A percentile compares a stretch with the other conserved stretches of the same genome.
phyloP scores from a whole-genome alignment of 2,888 invertebrate species.

The Apamea epomidion region DNA sequence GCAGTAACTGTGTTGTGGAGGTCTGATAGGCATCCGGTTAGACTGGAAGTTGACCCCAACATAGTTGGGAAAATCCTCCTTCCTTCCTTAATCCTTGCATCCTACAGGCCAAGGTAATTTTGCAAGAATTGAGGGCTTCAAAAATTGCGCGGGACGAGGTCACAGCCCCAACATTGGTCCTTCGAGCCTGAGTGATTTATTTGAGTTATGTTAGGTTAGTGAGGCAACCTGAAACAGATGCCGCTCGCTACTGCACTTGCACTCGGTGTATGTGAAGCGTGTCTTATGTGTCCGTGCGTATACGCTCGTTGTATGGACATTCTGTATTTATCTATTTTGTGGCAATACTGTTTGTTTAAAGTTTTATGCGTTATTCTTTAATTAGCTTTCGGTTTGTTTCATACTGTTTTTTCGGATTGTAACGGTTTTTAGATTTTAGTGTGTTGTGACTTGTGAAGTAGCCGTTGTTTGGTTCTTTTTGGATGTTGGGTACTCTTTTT shows the following conservation, averaged over 20 bases:
- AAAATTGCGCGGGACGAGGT: too few relatives aligned
- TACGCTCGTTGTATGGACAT: background rate
- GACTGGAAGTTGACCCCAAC: background rate
- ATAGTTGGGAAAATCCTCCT: background rate
- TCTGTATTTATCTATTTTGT: slow-evolving; percentile 7
- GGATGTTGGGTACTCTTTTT: background rate
- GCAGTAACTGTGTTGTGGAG: background rate
- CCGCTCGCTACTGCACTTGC: background rate
- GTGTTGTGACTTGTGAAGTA: slow-evolving; percentile 5
- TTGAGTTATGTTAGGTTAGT: too few relatives aligned
- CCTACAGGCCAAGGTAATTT: too few relatives aligned
- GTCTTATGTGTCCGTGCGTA: background rate
- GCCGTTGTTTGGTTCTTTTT: background rate
- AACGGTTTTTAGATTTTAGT: slow-evolving; percentile 38
- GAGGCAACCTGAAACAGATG: background rate
- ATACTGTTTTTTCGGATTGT: slow-evolving; percentile 45
- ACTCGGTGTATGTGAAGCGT: background rate
- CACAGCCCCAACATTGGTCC: too few relatives aligned
- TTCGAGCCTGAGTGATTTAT: too few relatives aligned
- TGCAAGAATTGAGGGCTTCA: too few relatives aligned
- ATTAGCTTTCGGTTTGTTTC: slow-evolving; percentile 58
- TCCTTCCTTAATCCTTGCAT: too few relatives aligned
- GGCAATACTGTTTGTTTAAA: slow-evolving; percentile 66
- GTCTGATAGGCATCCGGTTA: background rate
- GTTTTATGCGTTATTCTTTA: slow-evolving; percentile 60